These are phyloP conservation scores for Palythoa grandiflora DNA, from an alignment of 92 coral and sea anemone species.

Conservation along the genomic window DNA sequence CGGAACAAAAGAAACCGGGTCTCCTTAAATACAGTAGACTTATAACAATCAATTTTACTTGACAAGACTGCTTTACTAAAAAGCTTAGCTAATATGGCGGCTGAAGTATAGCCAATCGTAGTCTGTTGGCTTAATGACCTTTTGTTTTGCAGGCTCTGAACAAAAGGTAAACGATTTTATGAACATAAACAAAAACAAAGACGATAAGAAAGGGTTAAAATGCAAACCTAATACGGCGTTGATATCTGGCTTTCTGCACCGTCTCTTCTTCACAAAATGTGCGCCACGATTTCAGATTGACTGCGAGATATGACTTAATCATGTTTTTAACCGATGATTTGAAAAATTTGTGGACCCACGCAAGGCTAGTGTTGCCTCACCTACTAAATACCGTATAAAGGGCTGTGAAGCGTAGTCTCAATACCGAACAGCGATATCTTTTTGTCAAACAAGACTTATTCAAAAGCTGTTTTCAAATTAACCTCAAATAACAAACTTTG, in stretches of 20 bases:
- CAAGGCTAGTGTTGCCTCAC: not conserved
- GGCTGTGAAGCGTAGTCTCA: not conserved
- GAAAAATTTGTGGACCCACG: not conserved
- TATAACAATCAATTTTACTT: slow-evolving; percentile 25
- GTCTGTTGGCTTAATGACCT: not conserved
- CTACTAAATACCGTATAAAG: not conserved
- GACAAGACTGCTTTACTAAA: slow-evolving; percentile 39
- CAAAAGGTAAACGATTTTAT: slow-evolving; percentile 24
- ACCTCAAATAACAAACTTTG: not conserved
- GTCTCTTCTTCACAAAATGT: not conserved
- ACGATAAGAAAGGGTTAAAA: slow-evolving; percentile 20
- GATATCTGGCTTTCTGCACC: not conserved
- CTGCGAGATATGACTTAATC: not conserved
- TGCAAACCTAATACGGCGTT: not conserved
- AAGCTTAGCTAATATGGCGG: slow-evolving; percentile 36
- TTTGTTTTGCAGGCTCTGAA: slow-evolving; percentile 21
- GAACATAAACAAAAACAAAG: slow-evolving; percentile 35
- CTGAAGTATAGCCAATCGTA: slow-evolving; percentile 21
- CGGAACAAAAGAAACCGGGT: slow-evolving; percentile 29
- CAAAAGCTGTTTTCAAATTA: not conserved
- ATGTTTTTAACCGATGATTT: not conserved
- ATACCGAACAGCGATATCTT: not conserved
- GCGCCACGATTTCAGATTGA: not conserved
- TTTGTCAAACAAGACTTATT: not conserved
- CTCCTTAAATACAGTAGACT: slow-evolving; percentile 10